Conservation (phyloP, 2,113 vertebrate species). For the Apaloderma vittatum region DNA sequence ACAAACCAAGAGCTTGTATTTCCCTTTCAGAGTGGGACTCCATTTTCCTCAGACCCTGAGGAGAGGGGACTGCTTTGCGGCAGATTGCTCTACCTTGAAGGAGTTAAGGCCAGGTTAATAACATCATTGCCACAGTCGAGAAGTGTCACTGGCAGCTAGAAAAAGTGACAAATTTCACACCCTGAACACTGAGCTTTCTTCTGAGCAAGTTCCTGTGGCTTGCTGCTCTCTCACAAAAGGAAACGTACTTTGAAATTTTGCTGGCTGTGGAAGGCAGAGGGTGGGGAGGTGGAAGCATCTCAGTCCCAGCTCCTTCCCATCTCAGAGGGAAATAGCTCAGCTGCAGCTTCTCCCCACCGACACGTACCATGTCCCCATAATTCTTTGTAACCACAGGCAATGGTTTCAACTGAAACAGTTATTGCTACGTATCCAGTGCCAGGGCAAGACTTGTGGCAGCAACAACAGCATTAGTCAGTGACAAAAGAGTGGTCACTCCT, state of each 20-base stretch:
- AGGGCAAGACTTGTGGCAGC: background rate
- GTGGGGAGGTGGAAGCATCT: background rate
- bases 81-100: background rate
- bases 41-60: background rate
- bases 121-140: background rate
- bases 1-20: background rate
- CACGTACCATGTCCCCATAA: background rate
- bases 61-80: background rate
- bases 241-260: background rate
- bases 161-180: background rate
- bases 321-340: background rate
- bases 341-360: background rate
- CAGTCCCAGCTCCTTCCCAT: background rate
- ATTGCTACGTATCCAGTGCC: background rate
- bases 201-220: background rate
- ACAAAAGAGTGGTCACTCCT: background rate
- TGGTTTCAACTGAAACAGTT: background rate
- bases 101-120: background rate
- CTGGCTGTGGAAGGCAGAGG: background rate
- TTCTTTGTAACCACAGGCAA: background rate
- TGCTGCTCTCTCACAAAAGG: background rate
- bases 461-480: rapidly evolving
- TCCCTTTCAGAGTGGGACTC: background rate
- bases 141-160: background rate
- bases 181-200: background rate